phyloP scores from a whole-genome alignment of 53 echinoderm and acorn worm genomes.

The Luidia sarsii region DNA sequence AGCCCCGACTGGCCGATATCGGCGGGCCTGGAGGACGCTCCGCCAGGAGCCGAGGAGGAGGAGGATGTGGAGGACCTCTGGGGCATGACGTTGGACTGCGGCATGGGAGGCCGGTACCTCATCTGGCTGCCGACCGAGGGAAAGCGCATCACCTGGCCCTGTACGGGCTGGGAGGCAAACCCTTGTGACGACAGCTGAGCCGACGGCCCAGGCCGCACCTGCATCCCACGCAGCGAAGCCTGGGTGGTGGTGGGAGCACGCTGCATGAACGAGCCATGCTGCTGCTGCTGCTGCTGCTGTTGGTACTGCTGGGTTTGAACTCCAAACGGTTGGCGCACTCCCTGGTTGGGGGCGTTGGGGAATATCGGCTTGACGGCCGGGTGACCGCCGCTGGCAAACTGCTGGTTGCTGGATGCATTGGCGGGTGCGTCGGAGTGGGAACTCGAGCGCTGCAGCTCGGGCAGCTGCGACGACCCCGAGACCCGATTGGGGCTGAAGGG shows the following conservation, averaged over 20 bases:
- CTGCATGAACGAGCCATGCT: conserved; percentile 14
- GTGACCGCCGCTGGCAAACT: conserved; percentile 18
- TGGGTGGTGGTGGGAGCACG: conserved; percentile 31
- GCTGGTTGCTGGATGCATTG: conserved; percentile 2
- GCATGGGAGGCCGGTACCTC: conserved; percentile 12
- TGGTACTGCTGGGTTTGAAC: conserved; percentile 27
- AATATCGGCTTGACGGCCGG: conserved; percentile 14
- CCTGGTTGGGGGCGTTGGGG: conserved; percentile 26
- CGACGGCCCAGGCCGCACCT: background rate
- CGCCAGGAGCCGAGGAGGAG: conserved; percentile 16
- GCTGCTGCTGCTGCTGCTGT: conserved; percentile 31
- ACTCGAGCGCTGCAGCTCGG: conserved; percentile 33
- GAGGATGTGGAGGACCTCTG: conserved; percentile 15
- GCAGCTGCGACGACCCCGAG: conserved; percentile 21
- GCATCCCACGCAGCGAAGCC: conserved; percentile 32
- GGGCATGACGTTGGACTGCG: conserved; percentile 16
- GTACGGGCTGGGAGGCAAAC: conserved; percentile 31
- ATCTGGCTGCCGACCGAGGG: conserved; percentile 15
- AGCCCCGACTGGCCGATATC: conserved; percentile 38
- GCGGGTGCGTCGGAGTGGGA: conserved; percentile 26
- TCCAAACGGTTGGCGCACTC: conserved; percentile 14
- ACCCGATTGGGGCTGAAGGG: conserved; percentile 83
- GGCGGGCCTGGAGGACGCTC: background rate
- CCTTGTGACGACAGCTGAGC: conserved; percentile 54
- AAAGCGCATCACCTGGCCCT: conserved; percentile 31